These are phyloP conservation scores for Pomacea maculata DNA, from an alignment of 1,140 invertebrate genomes.

Conservation along the genomic window DNA sequence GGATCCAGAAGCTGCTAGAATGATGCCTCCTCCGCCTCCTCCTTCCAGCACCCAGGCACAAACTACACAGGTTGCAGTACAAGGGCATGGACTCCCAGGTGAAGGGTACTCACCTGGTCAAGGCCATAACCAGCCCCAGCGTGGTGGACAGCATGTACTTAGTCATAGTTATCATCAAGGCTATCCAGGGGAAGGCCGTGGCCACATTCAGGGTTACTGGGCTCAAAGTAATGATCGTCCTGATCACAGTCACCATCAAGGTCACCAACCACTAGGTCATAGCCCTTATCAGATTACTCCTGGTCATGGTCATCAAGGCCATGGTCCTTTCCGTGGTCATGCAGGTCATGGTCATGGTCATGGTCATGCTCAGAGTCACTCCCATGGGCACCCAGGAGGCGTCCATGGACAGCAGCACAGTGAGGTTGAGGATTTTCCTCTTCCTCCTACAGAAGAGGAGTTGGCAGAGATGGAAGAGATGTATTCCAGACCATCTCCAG, in stretches of 20 bases:
- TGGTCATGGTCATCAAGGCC: not conserved
- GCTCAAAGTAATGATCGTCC: not conserved
- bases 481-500: constrained; percentile 38
- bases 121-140: too few species aligned
- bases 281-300: not conserved
- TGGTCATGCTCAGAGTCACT: not conserved
- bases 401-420: constrained; percentile 15
- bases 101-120: too few species aligned
- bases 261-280: not conserved
- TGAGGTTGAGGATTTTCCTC: constrained; percentile 45
- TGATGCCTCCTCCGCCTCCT: constrained; percentile 24
- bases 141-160: too few species aligned
- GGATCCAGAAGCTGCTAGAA: constrained; percentile 16
- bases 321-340: not conserved
- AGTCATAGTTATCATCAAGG: constrained; percentile 9
- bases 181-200: not conserved
- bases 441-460: constrained; percentile 50
- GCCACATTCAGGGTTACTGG: not conserved
- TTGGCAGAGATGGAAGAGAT: constrained; percentile 48
- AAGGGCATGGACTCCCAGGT: too few species aligned
- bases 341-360: not conserved
- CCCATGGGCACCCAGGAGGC: constrained; percentile 1
- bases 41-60: constrained; percentile 18
- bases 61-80: not conserved
- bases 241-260: constrained; percentile 12